Evolutionary conservation across 2,888 invertebrate species (phyloP), one percentile per base, ranked within the genome.

Genomic region (Melanotus villosus): DNA sequence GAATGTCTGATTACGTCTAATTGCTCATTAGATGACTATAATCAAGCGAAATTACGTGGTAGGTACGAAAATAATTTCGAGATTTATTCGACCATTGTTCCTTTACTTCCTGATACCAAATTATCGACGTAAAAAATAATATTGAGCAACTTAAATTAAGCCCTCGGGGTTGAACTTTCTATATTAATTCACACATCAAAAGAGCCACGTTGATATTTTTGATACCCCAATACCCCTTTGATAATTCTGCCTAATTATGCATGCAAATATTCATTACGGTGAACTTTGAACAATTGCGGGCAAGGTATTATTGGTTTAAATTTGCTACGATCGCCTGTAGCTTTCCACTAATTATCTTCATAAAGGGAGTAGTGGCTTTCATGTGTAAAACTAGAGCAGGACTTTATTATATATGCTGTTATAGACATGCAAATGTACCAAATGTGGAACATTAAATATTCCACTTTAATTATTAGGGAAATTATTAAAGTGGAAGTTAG

Each of bases 1-100:
- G 79, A 78, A 76, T 74, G 76, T 75, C 74, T 80, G 79, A 80
- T 80, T 80, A 75, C 75, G 73, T 73, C 79, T 79, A 80, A 80
- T 80, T 79, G 76, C 74, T 79, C 78, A 79, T 79, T 78, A 76
- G 75, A 73, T 75, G 73, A 73, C 68, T 73, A 70, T 70, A 72
- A 68, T 73, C 73, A 71, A 60, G 52, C 43, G 30, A 62, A 74
- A 71, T 73, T 71, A 18, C 54, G 54, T 52, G 4, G 45, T 68
- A 62, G 56, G 62, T 67, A 67, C 38, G 38, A 60, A 67, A 58
- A 34, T 41, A 1, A 41, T 14, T 41, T 16, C 41, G 16, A 16
- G 16, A 41, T 41, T 14, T 41, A 14, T 41, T 16, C 16, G 1
- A 16, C 41, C 9, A 12, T 4, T 14, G 41, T 41, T 41, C 14